Evolutionary conservation across 2,113 vertebrate genomes (phyloP).

Genomic region (Chaetura pelagica): DNA sequence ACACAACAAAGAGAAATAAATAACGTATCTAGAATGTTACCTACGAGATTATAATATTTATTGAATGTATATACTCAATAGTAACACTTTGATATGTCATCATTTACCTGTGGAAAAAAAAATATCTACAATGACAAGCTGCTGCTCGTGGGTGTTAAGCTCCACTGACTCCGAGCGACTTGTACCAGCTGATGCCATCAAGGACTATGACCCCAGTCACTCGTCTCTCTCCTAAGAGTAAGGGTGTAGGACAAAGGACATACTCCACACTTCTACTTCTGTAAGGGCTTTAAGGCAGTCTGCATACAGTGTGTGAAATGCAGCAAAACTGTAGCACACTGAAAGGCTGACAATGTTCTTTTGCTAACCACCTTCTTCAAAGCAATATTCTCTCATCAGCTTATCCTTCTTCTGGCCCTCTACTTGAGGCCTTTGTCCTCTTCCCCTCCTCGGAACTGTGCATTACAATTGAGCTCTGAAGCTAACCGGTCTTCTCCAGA

Average conservation of each 20-base stretch:
- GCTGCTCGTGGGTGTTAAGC: neutral
- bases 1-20: neutral
- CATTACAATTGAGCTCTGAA: slow-evolving; percentile 34
- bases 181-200: slow-evolving; percentile 25
- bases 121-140: neutral
- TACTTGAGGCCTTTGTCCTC: slow-evolving; percentile 67
- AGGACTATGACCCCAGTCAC: neutral
- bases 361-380: slow-evolving; percentile 51
- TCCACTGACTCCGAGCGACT: neutral
- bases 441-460: slow-evolving; percentile 21
- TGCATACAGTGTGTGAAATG: slow-evolving; percentile 5
- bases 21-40: neutral
- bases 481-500: slow-evolving; percentile 43
- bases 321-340: neutral
- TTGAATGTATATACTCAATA: neutral
- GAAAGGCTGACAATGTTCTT: slow-evolving; percentile 49
- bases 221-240: neutral
- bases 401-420: slow-evolving; percentile 49
- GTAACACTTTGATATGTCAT: neutral
- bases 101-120: neutral
- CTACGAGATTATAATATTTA: neutral
- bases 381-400: slow-evolving; percentile 49
- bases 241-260: neutral
- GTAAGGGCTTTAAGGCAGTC: slow-evolving; percentile 10
- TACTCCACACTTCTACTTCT: neutral